phyloP scores from a whole-genome alignment of 2,888 invertebrate species.

The Rhogogaster chlorosoma region DNA sequence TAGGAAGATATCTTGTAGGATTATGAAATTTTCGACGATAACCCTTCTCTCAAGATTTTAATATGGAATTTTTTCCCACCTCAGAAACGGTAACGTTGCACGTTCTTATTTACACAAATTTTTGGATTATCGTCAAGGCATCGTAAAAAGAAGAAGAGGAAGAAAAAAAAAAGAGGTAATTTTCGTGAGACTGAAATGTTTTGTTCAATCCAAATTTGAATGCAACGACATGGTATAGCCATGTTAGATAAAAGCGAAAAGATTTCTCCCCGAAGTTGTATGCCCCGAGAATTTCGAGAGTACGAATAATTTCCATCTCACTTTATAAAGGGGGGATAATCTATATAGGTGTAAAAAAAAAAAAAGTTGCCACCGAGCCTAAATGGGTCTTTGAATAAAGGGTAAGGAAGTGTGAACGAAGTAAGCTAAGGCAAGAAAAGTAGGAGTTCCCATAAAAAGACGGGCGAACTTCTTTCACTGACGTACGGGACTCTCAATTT shows the following conservation, averaged over 20 bases:
- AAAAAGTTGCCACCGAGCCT: constrained; percentile 19
- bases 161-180: no score
- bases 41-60: neutral
- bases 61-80: neutral
- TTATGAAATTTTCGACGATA: constrained; percentile 18
- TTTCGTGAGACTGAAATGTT: neutral
- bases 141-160: no score
- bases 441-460: constrained; percentile 38
- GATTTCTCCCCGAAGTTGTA: neutral
- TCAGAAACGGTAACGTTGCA: neutral
- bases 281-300: neutral
- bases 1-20: neutral
- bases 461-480: constrained; percentile 29
- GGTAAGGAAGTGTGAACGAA: constrained; percentile 32
- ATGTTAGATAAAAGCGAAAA: neutral
- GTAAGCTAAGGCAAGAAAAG: constrained; percentile 37
- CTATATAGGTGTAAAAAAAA: neutral
- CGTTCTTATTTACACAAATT: neutral
- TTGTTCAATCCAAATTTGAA: neutral
- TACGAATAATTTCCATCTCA: neutral
- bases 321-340: neutral
- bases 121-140: neutral
- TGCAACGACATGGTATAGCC: neutral
- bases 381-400: neutral
- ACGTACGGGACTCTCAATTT: constrained; percentile 25